Evolutionary conservation across 2,888 invertebrate species (phyloP).

Genomic region (Phyto melanocephala): DNA sequence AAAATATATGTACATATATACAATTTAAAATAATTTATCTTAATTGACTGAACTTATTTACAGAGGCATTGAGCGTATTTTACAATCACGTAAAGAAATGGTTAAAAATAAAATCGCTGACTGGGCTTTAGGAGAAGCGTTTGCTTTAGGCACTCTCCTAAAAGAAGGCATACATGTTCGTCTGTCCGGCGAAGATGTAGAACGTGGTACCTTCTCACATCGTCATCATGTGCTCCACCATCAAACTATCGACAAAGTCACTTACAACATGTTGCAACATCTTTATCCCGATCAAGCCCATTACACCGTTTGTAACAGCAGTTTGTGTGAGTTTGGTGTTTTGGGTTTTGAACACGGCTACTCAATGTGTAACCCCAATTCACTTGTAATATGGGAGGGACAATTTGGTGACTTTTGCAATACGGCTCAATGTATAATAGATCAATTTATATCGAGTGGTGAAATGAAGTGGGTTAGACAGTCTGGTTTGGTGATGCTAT

Average conservation of each 20-base stretch:
- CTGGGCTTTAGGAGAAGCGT: slow-evolving; percentile 99
- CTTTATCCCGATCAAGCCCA: slow-evolving; percentile 98
- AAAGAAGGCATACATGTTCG: slow-evolving; percentile 98
- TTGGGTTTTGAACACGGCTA: slow-evolving; percentile 98
- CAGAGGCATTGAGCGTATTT: slow-evolving; percentile 88
- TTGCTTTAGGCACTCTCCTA: slow-evolving; percentile 98
- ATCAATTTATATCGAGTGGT: slow-evolving; percentile 94
- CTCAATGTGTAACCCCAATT: slow-evolving; percentile 98
- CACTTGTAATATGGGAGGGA: slow-evolving; percentile 98
- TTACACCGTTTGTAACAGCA: slow-evolving; percentile 99
- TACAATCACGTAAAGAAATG: slow-evolving; percentile 95
- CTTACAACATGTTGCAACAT: slow-evolving; percentile 92
- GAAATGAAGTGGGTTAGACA: slow-evolving; percentile 99
- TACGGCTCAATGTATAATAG: slow-evolving; percentile 98
- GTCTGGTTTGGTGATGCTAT: slow-evolving; percentile 94
- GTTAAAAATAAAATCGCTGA: slow-evolving; percentile 91
- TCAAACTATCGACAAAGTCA: slow-evolving; percentile 96
- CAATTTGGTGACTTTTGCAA: slow-evolving; percentile 99
- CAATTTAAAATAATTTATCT: no score
- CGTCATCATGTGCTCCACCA: slow-evolving; percentile 99
- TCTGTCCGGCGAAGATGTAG: slow-evolving; percentile 97
- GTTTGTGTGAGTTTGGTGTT: slow-evolving; percentile 94
- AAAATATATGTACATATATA: no score
- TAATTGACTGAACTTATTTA: slow-evolving; percentile 76
- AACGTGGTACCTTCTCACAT: slow-evolving; percentile 97